Evolutionary conservation across 2,888 invertebrate species (phyloP).

Genomic region (Scaptomyza caliginosa): DNA sequence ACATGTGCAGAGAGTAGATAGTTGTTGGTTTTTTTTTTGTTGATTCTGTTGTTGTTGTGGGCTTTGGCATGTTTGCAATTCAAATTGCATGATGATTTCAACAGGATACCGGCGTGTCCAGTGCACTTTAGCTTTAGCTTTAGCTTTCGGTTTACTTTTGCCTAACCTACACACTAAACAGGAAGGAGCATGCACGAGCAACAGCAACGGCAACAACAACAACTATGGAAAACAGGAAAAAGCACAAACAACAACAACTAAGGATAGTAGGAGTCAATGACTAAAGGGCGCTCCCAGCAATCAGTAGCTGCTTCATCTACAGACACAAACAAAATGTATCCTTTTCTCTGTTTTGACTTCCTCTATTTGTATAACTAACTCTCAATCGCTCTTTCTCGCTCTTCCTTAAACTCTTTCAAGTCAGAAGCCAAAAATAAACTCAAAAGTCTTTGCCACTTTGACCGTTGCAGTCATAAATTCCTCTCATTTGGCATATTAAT

Average conservation of each 20-base stretch:
- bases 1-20: slow-evolving; percentile 9
- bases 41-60: slow-evolving; percentile 29
- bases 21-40: slow-evolving; percentile 20
- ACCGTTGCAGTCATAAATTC: slow-evolving; percentile 40
- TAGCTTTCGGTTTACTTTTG: no score
- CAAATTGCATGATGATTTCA: slow-evolving; percentile 68
- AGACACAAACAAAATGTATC: slow-evolving; percentile 56
- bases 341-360: slow-evolving; percentile 57
- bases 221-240: slow-evolving; percentile 27
- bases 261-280: slow-evolving; percentile 41
- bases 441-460: slow-evolving; percentile 56
- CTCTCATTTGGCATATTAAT: slow-evolving; percentile 43
- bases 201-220: slow-evolving; percentile 30
- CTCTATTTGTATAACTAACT: slow-evolving; percentile 55
- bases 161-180: slow-evolving; percentile 55
- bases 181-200: slow-evolving; percentile 58
- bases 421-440: slow-evolving; percentile 39
- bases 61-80: slow-evolving; percentile 70
- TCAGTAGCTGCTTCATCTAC: slow-evolving; percentile 52
- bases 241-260: slow-evolving; percentile 34
- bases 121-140: slow-evolving; percentile 66
- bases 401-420: neutral
- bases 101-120: slow-evolving; percentile 75
- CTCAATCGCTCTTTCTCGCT: neutral
- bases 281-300: slow-evolving; percentile 47